Conservation (phyloP, 2,888 invertebrate genomes). For the Meiosimyza decipiens region DNA sequence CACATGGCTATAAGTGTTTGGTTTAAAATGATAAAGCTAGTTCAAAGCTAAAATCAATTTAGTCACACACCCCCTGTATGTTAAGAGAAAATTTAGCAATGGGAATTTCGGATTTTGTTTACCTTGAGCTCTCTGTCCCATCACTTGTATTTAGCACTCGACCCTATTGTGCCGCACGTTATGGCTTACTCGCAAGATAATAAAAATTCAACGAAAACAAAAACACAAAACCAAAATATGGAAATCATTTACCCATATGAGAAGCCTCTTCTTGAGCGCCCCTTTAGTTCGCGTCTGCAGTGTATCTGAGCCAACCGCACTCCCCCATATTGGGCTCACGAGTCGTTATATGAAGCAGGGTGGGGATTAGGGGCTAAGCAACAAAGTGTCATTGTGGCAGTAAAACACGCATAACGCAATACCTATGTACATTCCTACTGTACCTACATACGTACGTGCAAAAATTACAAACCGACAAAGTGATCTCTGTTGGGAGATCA, state of each 20-base stretch:
- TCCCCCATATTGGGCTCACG: slow-evolving; percentile 3
- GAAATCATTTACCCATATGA: background rate
- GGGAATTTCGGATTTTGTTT: background rate
- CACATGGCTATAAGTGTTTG: background rate
- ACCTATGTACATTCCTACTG: background rate
- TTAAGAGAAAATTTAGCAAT: background rate
- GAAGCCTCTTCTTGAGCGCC: background rate
- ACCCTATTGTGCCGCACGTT: slow-evolving; percentile 3
- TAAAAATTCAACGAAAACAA: background rate
- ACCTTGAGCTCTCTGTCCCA: background rate
- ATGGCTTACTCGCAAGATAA: background rate
- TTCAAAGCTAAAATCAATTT: background rate
- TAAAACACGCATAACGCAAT: slow-evolving; percentile 5
- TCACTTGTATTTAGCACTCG: background rate
- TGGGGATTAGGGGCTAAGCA: background rate
- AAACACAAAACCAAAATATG: background rate
- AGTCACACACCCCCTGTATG: background rate
- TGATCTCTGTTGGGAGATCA: no score
- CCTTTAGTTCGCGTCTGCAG: background rate
- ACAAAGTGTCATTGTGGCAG: background rate
- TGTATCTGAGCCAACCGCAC: background rate
- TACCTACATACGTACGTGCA: no score
- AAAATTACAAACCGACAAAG: background rate
- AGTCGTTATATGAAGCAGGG: background rate
- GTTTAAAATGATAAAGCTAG: background rate